These are phyloP conservation scores for Melanostigma gelatinosum DNA, from an alignment of 2,113 vertebrate genomes.

Conservation along the genomic window DNA sequence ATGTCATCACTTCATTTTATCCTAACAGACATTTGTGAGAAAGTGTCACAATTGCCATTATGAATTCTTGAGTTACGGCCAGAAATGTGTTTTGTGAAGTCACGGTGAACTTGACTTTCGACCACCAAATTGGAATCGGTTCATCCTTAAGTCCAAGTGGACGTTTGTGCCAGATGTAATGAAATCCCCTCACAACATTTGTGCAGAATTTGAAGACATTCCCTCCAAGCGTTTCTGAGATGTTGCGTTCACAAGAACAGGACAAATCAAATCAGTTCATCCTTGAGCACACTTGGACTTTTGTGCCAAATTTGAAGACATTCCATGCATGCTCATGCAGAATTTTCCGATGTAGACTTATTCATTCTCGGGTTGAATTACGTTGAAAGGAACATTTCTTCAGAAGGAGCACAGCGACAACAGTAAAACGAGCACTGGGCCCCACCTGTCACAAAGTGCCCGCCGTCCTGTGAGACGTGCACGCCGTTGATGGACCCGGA, in stretches of 20 bases:
- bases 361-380: conserved; percentile 6
- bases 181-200: not conserved
- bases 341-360: not conserved
- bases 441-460: conserved; percentile 88
- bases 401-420: not conserved
- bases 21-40: not conserved
- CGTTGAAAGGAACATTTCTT: not conserved
- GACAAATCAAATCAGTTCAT: too few species aligned
- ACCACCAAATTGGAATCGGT: not conserved
- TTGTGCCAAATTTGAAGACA: not conserved
- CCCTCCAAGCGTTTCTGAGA: not conserved
- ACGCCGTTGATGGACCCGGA: conserved; percentile 88
- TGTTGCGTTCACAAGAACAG: too few species aligned
- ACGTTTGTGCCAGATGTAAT: not conserved
- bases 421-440: not conserved
- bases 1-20: too few species aligned
- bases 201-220: not conserved
- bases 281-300: not conserved
- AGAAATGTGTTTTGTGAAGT: not conserved
- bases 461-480: conserved; percentile 86
- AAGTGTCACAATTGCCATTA: not conserved
- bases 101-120: not conserved
- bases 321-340: not conserved
- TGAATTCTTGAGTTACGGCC: not conserved
- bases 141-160: not conserved